These are phyloP conservation scores for Torymus texanus DNA, from an alignment of 2,888 invertebrate species.

Conservation along the genomic window DNA sequence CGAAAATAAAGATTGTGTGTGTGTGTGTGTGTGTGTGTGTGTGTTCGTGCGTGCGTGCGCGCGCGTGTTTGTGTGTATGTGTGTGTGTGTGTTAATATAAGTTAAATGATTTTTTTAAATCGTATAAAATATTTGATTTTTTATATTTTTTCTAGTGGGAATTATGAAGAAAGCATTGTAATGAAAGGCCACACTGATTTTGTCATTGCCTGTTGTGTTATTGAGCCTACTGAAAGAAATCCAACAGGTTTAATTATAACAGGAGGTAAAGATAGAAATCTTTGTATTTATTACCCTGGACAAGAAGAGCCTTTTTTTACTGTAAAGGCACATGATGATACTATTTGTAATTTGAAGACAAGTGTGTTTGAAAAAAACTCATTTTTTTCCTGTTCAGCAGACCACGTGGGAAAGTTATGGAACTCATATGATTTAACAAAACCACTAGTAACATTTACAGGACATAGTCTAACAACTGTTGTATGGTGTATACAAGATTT, in stretches of 20 bases:
- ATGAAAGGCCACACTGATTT: conserved; percentile 90
- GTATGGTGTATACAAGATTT: conserved; percentile 89
- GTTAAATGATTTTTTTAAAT: too few species aligned
- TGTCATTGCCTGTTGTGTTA: conserved; percentile 86
- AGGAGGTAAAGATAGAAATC: conserved; percentile 91
- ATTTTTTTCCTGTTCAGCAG: conserved; percentile 94
- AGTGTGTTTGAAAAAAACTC: conserved; percentile 75
- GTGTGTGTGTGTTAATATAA: too few species aligned
- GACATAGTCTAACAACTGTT: conserved; percentile 84
- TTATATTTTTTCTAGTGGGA: conserved; percentile 18
- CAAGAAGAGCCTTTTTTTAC: conserved; percentile 82
- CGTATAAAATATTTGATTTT: neutral
- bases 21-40: too few species aligned
- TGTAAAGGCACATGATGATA: conserved; percentile 86
- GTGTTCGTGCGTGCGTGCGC: too few species aligned
- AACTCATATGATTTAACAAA: conserved; percentile 75
- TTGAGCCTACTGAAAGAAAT: conserved; percentile 82
- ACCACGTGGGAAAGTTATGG: conserved; percentile 92
- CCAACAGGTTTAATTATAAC: conserved; percentile 89
- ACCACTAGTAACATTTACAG: conserved; percentile 61
- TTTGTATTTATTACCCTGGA: conserved; percentile 86
- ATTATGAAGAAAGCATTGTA: conserved; percentile 81
- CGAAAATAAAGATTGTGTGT: too few species aligned
- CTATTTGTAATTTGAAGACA: conserved; percentile 79
- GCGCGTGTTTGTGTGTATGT: too few species aligned